A percentile compares a stretch with the other conserved stretches of the same genome.
Evolutionary conservation across 2,113 vertebrate species (phyloP).

Genomic region (human): GRCh38 chr6:69100501-69101000

Average conservation of each 20-base stretch:
- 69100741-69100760: not conserved
- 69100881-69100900: fast-evolving
- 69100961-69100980: fast-evolving
- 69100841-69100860: fast-evolving
- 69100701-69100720: constrained; percentile 17
- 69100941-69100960: fast-evolving
- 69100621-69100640: not conserved
- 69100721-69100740: not conserved
- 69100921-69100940: fast-evolving
- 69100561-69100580: not conserved
- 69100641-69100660: not conserved
- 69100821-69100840: fast-evolving
- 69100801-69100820: fast-evolving
- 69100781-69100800: not conserved
- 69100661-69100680: not conserved
- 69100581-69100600: not conserved
- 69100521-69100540: not conserved
- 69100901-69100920: fast-evolving
- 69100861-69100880: fast-evolving
- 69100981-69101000: fast-evolving
- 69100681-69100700: not conserved
- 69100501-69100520: not conserved
- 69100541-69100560: not conserved
- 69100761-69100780: not conserved
- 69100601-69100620: not conserved